Conservation (phyloP, 1,140 invertebrate species). For the Aphaenogaster floridana region DNA sequence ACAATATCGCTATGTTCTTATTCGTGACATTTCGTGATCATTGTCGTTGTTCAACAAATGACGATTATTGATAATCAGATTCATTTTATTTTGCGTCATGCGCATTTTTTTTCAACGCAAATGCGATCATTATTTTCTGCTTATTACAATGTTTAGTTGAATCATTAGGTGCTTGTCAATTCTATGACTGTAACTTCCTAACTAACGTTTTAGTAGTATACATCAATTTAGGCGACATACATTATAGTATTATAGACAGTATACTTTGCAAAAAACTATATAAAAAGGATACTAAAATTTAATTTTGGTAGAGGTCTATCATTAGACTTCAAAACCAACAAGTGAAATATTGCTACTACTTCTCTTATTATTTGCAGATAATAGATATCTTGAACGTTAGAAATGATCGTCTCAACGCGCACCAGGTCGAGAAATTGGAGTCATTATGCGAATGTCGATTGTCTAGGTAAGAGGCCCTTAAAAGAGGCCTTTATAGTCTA, state of each 20-base stretch:
- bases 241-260: neutral
- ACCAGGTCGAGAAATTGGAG: constrained; percentile 78
- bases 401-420: constrained; percentile 72
- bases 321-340: neutral
- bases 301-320: neutral
- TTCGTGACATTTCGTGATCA: neutral
- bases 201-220: neutral
- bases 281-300: neutral
- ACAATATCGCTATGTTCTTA: neutral
- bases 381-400: constrained; percentile 74
- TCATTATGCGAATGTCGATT: constrained; percentile 82
- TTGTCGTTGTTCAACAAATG: neutral
- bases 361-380: constrained; percentile 74
- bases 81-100: neutral
- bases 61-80: neutral
- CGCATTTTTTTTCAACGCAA: neutral
- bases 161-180: neutral
- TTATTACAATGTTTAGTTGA: neutral
- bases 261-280: neutral
- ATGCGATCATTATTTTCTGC: neutral
- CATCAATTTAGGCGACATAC: neutral
- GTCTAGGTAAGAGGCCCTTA: constrained; percentile 76
- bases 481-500: neutral
- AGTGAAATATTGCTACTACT: constrained; percentile 4
- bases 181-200: neutral